These are phyloP conservation scores for Lacerta viridis DNA, from an alignment of 2,797 vertebrate species.

Conservation along the genomic window DNA sequence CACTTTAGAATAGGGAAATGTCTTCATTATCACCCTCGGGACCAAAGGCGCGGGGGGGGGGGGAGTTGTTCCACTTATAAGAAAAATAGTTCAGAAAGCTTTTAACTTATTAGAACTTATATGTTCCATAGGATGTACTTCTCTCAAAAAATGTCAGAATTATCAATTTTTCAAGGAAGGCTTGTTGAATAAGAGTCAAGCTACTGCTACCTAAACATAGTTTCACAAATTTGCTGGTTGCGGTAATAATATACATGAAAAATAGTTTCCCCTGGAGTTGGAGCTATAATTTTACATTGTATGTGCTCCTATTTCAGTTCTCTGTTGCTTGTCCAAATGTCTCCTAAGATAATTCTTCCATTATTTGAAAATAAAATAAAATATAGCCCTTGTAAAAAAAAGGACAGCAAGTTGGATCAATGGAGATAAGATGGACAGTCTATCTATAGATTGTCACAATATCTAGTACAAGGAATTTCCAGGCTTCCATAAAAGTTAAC, in stretches of 20 bases:
- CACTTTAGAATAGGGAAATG: constrained; percentile 44
- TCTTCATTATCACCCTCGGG: constrained; percentile 22
- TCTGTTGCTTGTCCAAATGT: not conserved
- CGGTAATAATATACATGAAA: not conserved
- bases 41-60: constrained; percentile 12
- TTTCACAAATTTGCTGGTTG: constrained; percentile 10
- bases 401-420: not conserved
- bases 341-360: not conserved
- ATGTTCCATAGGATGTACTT: not conserved
- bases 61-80: constrained; percentile 45
- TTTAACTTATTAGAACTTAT: constrained; percentile 13
- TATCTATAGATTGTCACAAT: not conserved
- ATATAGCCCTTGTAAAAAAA: not conserved
- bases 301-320: not conserved
- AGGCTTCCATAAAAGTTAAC: not conserved
- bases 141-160: constrained; percentile 6
- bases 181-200: constrained; percentile 28
- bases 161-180: constrained; percentile 5
- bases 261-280: not conserved
- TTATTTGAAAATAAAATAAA: not conserved
- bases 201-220: not conserved
- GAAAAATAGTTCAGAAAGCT: constrained; percentile 39
- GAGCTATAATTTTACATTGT: not conserved
- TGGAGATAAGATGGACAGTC: not conserved
- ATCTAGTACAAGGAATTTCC: not conserved